Base-by-base conservation (phyloP, 2,113 vertebrate genomes). In the Talpa occidentalis region DNA sequence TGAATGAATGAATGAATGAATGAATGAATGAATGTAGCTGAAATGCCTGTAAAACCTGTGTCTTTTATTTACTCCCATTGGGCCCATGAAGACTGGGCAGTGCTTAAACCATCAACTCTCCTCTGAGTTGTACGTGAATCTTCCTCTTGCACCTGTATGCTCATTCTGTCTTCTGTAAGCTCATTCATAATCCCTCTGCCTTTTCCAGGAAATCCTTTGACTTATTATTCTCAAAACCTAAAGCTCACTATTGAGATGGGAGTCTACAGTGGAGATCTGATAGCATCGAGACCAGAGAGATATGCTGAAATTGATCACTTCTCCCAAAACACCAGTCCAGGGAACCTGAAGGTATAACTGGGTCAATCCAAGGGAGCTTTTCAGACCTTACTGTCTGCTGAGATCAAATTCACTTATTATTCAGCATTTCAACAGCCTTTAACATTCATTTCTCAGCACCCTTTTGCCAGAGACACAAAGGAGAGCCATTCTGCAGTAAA, bases 341-440 rank as follows among this genome's bases (percentile, higher is more conserved):
- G 35, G 73, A 72, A 60, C 64, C 35, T 49, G 42, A 82, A 67
- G 44, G 44, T 78, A 85, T 60, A 92, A 92, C 76, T 70, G 21
- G 67, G 93, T 94, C 90, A 69, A 52, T 95, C 60, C 90, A 92
- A 96, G 90, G 24, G 49, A 94, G 60, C 37, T 76, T 97, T 97
- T 97, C 94, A 97, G 94, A 59, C 22, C n/a, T 66, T 2, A 21
- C 83, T 47, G 62, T 62, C 81, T 60, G 15, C 49, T 35, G 67
- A 52, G 92, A 94, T 96, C 93, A 92, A 74, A 62, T 97, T 97
- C 97, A 97, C 97, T 97, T 97, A 87, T 70, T 94, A 96, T 97
- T 94, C 96, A 93, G 87, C 84, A 85, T 90, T 74, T 95, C 72
- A 9, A 84, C 62, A 90, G 93, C 52, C 54, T 62, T 69, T 44